These are phyloP conservation scores for Acanthurus lineatus DNA, from an alignment of 2,797 vertebrate genomes.

Conservation along the genomic window DNA sequence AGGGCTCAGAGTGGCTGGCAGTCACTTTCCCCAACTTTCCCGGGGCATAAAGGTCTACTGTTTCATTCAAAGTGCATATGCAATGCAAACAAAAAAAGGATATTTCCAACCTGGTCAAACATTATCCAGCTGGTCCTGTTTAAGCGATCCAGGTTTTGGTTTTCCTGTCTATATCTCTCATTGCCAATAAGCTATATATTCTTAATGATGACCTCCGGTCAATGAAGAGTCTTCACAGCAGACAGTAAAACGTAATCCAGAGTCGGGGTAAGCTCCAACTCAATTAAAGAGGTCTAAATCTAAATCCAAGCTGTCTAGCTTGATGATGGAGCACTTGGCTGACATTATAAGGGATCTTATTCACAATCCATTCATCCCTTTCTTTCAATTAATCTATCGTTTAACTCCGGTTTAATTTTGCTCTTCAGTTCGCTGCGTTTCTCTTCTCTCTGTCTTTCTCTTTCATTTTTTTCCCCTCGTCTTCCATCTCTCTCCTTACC, in stretches of 20 bases:
- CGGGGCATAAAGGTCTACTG: conserved; percentile 58
- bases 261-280: conserved; percentile 62
- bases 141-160: conserved; percentile 58
- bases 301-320: conserved; percentile 77
- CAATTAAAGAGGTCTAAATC: conserved; percentile 76
- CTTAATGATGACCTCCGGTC: conserved; percentile 74
- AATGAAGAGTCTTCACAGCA: conserved; percentile 63
- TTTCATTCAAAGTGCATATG: conserved; percentile 48
- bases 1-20: conserved; percentile 48
- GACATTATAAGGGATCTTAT: conserved; percentile 62
- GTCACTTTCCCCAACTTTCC: conserved; percentile 40
- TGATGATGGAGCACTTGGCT: conserved; percentile 73
- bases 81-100: conserved; percentile 41
- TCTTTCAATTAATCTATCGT: conserved; percentile 50
- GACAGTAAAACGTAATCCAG: conserved; percentile 74
- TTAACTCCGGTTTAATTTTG: conserved; percentile 26
- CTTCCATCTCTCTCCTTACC: conserved; percentile 10
- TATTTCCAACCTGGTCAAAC: conserved; percentile 54
- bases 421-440: conserved; percentile 26
- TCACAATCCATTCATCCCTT: conserved; percentile 53
- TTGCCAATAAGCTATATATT: conserved; percentile 68
- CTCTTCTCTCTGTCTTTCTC: conserved; percentile 5
- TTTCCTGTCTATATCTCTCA: conserved; percentile 61
- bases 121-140: conserved; percentile 66
- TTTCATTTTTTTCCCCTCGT: conserved; percentile 4